Evolutionary conservation across 2,113 vertebrate genomes (phyloP), one percentile per base, ranked within the genome.

Genomic region (Nycticorax nycticorax): DNA sequence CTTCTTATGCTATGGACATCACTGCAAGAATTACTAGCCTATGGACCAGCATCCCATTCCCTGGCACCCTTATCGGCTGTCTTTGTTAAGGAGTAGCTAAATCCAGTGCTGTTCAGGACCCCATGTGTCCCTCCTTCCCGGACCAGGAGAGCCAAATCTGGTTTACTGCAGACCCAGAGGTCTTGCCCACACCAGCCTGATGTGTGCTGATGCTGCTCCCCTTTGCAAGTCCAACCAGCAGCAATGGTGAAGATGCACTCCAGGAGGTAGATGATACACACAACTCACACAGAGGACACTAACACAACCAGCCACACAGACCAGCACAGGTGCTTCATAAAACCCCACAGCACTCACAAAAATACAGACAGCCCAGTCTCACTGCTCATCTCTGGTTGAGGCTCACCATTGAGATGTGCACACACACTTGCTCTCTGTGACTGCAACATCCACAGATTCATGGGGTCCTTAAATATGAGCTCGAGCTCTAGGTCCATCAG

Each of bases 141-240:
- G 3, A 13, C 14, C 19, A 30, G 24, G 10, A 69, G 14, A 74
- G 37, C 12, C 12, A 5, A 33, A 80, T 26, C 19, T 55, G 37
- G 5, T 15, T 16, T 22, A 18, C 26, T 4, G 1, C 11, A 47
- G 37, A 82, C 5, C 6, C 0, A 0, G 13, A 37, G 32, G 21
- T 55, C 35, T 62, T 55, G 7, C 27, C 23, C 7, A 4, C 18
- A 9, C 6, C 52, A 56, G 10, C 20, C 18, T 43, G 27, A n/a
- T 11, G 12, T 6, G 22, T 37, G 24, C 14, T 86, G 18, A 11
- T 83, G 57, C 10, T 1, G 0, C 16, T 6, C 7, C 3, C 8
- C 43, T 63, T 50, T 63, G 22, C 33, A 74, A 30, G 5, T 43
- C 55, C 55, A 68, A 16, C 14, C 55, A 57, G 10, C 33, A 64